phyloP scores from a whole-genome alignment of 2,113 vertebrate genomes.

The Silurus meridionalis region DNA sequence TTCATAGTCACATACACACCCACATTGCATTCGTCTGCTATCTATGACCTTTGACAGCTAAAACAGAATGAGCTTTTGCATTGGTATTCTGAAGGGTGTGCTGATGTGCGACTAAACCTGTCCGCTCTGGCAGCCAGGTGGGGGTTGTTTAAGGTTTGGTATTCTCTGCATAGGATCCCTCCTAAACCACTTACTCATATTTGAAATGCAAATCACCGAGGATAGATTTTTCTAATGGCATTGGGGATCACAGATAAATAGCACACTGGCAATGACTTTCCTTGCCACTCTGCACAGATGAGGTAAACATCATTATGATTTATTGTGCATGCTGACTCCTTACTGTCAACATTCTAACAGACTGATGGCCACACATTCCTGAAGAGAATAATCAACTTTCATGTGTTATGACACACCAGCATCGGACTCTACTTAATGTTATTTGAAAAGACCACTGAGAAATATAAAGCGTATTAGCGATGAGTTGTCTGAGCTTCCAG shows the following conservation, averaged over 20 bases:
- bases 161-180: constrained; percentile 45
- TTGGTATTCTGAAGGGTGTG: constrained; percentile 47
- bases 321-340: constrained; percentile 44
- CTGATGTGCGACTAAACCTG: constrained; percentile 31
- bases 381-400: constrained; percentile 43
- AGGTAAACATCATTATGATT: constrained; percentile 55
- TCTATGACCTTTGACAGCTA: constrained; percentile 51
- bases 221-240: constrained; percentile 53
- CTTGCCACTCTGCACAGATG: constrained; percentile 41
- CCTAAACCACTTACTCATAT: constrained; percentile 53
- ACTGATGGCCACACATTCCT: constrained; percentile 31
- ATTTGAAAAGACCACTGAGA: background rate
- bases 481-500: background rate
- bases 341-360: constrained; percentile 41
- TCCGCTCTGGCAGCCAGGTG: constrained; percentile 30
- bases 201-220: constrained; percentile 57
- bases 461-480: background rate
- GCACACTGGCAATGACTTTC: constrained; percentile 47
- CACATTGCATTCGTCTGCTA: constrained; percentile 20
- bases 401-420: constrained; percentile 18
- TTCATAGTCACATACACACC: constrained; percentile 4
- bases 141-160: constrained; percentile 40
- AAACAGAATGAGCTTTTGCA: constrained; percentile 32
- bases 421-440: background rate
- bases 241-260: constrained; percentile 57